Evolutionary conservation across 2,888 invertebrate species (phyloP).

Genomic region (Stegophylla sp.): DNA sequence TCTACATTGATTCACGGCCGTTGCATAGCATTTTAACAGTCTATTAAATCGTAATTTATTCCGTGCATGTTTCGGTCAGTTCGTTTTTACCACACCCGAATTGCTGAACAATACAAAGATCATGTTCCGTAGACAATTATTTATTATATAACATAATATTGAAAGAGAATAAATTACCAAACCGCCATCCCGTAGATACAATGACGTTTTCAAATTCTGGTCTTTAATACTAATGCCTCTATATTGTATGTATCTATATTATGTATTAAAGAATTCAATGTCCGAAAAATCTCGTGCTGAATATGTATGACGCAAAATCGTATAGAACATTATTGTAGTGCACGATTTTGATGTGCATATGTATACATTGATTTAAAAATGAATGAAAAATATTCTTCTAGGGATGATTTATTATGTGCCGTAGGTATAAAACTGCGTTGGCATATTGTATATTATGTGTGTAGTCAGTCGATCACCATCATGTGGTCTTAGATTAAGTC

Average conservation of each 20-base stretch:
- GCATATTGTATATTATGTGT: neutral
- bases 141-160: too few relatives aligned
- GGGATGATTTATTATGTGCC: neutral
- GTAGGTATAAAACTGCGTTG: neutral
- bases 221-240: too few relatives aligned
- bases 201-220: too few relatives aligned
- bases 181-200: too few relatives aligned
- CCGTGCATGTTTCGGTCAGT: constrained; percentile 9
- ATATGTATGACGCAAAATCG: too few relatives aligned
- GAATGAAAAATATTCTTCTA: neutral
- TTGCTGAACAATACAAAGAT: neutral
- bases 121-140: neutral
- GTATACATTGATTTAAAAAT: neutral
- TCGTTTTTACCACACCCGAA: constrained; percentile 2
- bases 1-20: neutral
- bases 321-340: too few relatives aligned
- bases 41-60: constrained; percentile 31
- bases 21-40: constrained; percentile 2
- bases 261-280: too few relatives aligned
- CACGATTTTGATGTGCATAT: neutral
- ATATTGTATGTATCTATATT: too few relatives aligned
- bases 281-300: too few relatives aligned
- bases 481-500: neutral
- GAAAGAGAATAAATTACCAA: too few relatives aligned
- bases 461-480: neutral